phyloP scores from a whole-genome alignment of 2,797 vertebrate genomes.

The Holocentrus rufus region DNA sequence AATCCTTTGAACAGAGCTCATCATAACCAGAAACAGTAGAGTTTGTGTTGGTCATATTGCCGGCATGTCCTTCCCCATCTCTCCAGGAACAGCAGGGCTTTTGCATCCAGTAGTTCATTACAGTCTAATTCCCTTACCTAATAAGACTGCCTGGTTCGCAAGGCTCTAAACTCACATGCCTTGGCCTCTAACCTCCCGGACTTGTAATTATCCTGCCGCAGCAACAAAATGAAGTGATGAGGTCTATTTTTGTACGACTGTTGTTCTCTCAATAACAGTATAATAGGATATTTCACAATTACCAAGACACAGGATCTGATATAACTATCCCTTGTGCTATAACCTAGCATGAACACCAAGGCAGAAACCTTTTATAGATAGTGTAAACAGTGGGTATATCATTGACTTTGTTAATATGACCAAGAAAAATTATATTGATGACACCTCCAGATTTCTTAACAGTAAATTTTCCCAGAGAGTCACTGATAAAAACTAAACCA shows the following conservation, averaged over 20 bases:
- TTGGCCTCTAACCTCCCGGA: constrained; percentile 33
- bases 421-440: too few species aligned
- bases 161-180: constrained; percentile 38
- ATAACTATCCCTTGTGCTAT: constrained; percentile 14
- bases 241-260: constrained; percentile 26
- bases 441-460: not conserved
- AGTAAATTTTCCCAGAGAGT: not conserved
- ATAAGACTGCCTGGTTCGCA: constrained; percentile 6
- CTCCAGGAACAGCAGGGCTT: constrained; percentile 28
- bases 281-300: constrained; percentile 37
- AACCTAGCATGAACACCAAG: constrained; percentile 24
- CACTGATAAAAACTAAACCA: constrained; percentile 9
- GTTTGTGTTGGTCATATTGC: not conserved
- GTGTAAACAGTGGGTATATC: constrained; percentile 4
- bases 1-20: not conserved
- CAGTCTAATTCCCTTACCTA: constrained; percentile 4
- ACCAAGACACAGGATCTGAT: constrained; percentile 42
- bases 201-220: constrained; percentile 44
- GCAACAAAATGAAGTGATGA: constrained; percentile 20
- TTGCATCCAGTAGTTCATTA: not conserved
- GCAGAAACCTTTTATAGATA: constrained; percentile 9
- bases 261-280: constrained; percentile 42
- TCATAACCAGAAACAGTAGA: too few species aligned
- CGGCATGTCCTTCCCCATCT: constrained; percentile 10
- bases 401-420: not conserved